Evolutionary conservation across 2,113 vertebrate species (phyloP).

Genomic region (Lagopus leucura): DNA sequence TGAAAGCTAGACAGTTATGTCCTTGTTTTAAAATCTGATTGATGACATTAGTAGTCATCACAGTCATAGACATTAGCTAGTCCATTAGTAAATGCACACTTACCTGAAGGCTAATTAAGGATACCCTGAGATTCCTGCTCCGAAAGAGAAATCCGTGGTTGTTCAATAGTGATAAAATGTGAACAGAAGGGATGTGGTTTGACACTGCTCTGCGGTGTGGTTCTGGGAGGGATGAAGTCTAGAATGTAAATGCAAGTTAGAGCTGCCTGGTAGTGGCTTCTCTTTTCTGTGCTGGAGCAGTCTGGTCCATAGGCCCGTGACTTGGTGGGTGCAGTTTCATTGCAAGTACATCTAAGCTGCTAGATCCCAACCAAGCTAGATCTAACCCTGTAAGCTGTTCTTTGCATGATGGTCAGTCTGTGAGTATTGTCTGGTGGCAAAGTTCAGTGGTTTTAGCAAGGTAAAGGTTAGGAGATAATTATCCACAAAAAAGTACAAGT

Average conservation of each 20-base stretch:
- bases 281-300: neutral
- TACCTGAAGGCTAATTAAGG: neutral
- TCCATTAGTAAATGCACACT: neutral
- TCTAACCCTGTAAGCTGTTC: neutral
- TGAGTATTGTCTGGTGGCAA: neutral
- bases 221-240: neutral
- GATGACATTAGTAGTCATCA: no score
- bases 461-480: neutral
- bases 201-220: neutral
- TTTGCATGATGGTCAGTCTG: neutral
- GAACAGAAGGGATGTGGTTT: neutral
- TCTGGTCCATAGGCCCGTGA: neutral
- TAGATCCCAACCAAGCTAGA: neutral
- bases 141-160: neutral
- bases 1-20: rapidly evolving
- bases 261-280: neutral
- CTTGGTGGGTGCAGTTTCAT: neutral
- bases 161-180: neutral
- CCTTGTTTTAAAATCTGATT: neutral
- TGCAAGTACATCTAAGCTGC: neutral
- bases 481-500: neutral
- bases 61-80: no score
- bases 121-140: neutral
- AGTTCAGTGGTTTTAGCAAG: neutral
- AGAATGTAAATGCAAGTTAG: neutral